A percentile compares a stretch with the other conserved stretches of the same genome.
Conservation (phyloP, 2,888 invertebrate genomes). For the Chouioia cunea region DNA sequence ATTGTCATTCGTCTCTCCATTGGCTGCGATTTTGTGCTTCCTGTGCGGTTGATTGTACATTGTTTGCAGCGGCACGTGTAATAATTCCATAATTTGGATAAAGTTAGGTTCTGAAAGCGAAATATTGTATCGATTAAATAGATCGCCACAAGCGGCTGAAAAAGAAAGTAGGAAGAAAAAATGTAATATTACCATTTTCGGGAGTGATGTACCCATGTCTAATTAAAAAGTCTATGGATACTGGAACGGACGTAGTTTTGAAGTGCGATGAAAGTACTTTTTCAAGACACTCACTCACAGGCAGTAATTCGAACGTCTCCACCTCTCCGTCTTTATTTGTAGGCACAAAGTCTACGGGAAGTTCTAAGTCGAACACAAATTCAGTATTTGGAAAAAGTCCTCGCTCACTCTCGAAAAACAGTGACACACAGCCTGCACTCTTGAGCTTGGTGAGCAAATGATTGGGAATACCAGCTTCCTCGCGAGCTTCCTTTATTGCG, state of each 20-base stretch:
- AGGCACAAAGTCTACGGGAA: slow-evolving; percentile 92
- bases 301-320: slow-evolving; percentile 88
- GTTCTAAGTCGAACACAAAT: slow-evolving; percentile 92
- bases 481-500: slow-evolving; percentile 92
- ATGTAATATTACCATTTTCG: slow-evolving; percentile 80
- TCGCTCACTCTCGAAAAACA: slow-evolving; percentile 92
- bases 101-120: slow-evolving; percentile 80
- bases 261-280: slow-evolving; percentile 86
- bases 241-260: slow-evolving; percentile 94
- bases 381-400: slow-evolving; percentile 95
- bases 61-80: slow-evolving; percentile 89
- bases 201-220: slow-evolving; percentile 90
- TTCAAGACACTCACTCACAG: slow-evolving; percentile 86
- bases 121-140: too few species aligned
- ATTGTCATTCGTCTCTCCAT: slow-evolving; percentile 64
- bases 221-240: slow-evolving; percentile 91
- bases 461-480: slow-evolving; percentile 91
- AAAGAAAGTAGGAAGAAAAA: neutral
- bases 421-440: slow-evolving; percentile 87
- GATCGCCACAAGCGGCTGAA: too few species aligned
- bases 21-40: slow-evolving; percentile 67
- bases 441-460: slow-evolving; percentile 82
- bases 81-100: slow-evolving; percentile 85
- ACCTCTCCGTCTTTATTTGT: slow-evolving; percentile 95
- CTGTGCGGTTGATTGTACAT: slow-evolving; percentile 77